A percentile compares a stretch with the other conserved stretches of the same genome.
phyloP scores from a whole-genome alignment of 2,113 vertebrate genomes.

The Podiceps cristatus region DNA sequence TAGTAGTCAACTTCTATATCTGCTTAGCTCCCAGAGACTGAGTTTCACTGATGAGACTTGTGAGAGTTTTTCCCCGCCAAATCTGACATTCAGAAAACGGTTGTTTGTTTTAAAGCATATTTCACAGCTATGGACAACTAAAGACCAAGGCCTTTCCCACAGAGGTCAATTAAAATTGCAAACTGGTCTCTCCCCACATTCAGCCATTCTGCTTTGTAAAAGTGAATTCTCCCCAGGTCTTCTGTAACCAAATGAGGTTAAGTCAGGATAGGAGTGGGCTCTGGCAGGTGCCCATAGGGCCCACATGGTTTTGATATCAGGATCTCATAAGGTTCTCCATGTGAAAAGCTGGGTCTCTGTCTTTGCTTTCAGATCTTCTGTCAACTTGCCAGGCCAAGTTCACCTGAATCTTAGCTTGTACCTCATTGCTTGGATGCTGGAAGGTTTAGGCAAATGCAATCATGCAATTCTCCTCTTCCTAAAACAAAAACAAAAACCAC shows the following conservation, averaged over 20 bases:
- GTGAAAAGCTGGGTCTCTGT: not conserved
- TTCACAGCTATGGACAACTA: not conserved
- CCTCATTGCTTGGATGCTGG: not conserved
- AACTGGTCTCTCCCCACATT: not conserved
- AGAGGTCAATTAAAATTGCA: not conserved
- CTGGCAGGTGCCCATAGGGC: accelerated
- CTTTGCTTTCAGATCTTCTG: not conserved
- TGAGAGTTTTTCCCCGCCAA: not conserved
- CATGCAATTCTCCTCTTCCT: not conserved
- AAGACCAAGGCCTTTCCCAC: not conserved
- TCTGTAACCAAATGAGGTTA: not conserved
- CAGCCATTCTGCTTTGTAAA: not conserved
- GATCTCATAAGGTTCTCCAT: not conserved
- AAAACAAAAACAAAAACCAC: too few relatives aligned
- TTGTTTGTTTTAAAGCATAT: not conserved
- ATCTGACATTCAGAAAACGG: not conserved
- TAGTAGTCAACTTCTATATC: not conserved
- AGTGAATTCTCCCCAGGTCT: not conserved
- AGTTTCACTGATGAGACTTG: not conserved
- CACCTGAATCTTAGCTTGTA: not conserved
- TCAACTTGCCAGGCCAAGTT: not conserved
- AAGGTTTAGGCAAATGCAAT: not conserved
- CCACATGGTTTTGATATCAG: not conserved
- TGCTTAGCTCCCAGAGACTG: not conserved
- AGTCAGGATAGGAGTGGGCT: not conserved